Evolutionary conservation across 2,888 invertebrate genomes (phyloP).

Genomic region (Cheiracanthium punctorium): DNA sequence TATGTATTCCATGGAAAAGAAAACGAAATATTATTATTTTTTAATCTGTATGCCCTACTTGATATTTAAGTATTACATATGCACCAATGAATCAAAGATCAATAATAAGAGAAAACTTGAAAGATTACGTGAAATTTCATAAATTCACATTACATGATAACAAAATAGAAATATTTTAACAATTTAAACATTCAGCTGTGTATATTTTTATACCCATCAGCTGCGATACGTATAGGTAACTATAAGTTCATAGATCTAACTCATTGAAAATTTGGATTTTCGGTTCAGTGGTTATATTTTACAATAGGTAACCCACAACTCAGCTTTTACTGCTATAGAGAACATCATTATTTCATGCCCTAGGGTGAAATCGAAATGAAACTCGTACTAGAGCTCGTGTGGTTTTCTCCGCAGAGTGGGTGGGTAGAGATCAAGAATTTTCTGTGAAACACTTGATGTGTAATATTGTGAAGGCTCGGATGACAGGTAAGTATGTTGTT

Average conservation of each 20-base stretch:
- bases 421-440: not conserved
- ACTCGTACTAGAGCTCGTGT: constrained; percentile 24
- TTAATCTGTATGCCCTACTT: no score
- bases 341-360: constrained; percentile 58
- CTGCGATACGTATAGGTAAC: no score
- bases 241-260: not conserved
- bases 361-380: constrained; percentile 64
- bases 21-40: no score
- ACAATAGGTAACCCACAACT: not conserved
- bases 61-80: no score
- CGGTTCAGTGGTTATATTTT: not conserved
- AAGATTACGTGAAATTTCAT: no score
- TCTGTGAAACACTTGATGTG: not conserved
- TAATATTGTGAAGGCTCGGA: not conserved
- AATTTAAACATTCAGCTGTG: no score
- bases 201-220: no score
- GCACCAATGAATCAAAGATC: no score
- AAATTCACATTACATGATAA: no score
- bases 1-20: no score
- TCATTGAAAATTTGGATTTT: constrained; percentile 3
- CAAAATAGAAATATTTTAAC: no score
- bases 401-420: constrained; percentile 55
- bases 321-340: constrained; percentile 52
- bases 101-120: no score
- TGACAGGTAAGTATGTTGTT: not conserved